Conservation (phyloP, 1,140 invertebrate genomes). For the Neuroterus valhalla region DNA sequence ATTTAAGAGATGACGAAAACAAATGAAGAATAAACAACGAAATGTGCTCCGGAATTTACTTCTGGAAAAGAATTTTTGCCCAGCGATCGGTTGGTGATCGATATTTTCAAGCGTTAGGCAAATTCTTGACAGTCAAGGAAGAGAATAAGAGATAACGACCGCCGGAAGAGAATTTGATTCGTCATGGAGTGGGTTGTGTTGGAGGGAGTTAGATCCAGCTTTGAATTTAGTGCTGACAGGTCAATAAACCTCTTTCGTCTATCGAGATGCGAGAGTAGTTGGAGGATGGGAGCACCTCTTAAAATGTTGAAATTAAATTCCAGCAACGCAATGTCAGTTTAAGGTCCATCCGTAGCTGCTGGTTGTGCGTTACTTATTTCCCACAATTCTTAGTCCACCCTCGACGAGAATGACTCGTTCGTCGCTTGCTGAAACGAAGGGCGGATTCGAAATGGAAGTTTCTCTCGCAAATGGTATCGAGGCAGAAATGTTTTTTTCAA, state of each 20-base stretch:
- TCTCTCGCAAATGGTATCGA: conserved; percentile 44
- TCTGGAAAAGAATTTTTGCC: conserved; percentile 1
- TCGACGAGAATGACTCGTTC: conserved; percentile 48
- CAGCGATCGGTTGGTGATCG: conserved; percentile 48
- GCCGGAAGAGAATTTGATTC: conserved; percentile 3
- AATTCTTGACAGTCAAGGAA: too few relatives aligned
- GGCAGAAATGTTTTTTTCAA: conserved; percentile 50
- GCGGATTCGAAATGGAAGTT: conserved; percentile 55
- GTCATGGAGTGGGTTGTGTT: conserved; percentile 36
- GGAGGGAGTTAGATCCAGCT: conserved; percentile 42
- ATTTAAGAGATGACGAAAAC: too few relatives aligned
- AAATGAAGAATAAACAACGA: too few relatives aligned
- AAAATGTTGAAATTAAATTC: conserved; percentile 70
- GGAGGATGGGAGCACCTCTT: conserved; percentile 52
- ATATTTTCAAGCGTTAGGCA: conserved; percentile 48
- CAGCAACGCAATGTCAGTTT: conserved; percentile 50
- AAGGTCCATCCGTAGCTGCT: conserved; percentile 57
- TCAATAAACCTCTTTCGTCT: conserved; percentile 63
- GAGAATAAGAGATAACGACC: too few relatives aligned
- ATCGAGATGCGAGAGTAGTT: conserved; percentile 48
- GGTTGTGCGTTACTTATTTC: conserved; percentile 62
- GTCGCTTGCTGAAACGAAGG: conserved; percentile 60
- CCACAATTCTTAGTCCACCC: conserved; percentile 61
- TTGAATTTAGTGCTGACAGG: conserved; percentile 43
- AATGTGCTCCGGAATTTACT: too few relatives aligned